These are phyloP conservation scores for Nesidiocoris tenuis DNA, from an alignment of 2,888 invertebrate genomes.

Conservation along the genomic window DNA sequence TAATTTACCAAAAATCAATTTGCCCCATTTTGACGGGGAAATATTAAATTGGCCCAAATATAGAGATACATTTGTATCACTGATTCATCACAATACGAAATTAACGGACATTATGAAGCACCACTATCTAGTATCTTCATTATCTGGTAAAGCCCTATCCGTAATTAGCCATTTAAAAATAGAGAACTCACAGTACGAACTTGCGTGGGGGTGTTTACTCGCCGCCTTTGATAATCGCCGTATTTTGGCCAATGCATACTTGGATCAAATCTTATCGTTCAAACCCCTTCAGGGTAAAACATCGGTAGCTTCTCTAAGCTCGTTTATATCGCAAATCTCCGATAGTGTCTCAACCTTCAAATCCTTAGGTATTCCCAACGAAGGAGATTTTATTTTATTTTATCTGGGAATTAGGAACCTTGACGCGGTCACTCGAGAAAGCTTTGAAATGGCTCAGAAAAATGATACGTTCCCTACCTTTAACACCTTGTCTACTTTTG, in stretches of 20 bases:
- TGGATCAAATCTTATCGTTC: neutral
- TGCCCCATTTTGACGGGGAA: neutral
- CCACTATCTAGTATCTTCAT: neutral
- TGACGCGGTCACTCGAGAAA: neutral
- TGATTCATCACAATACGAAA: neutral
- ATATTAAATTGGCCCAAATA: neutral
- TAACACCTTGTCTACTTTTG: neutral
- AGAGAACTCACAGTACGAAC: neutral
- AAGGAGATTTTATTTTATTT: neutral
- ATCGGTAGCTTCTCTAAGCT: neutral
- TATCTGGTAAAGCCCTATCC: neutral
- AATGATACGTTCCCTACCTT: neutral
- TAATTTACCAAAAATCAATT: neutral
- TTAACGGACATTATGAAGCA: neutral
- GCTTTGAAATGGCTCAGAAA: slow-evolving; percentile 4
- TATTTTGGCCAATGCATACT: neutral
- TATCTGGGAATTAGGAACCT: neutral
- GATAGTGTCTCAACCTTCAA: neutral
- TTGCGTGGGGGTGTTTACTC: neutral
- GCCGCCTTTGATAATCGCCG: neutral
- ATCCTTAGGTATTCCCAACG: neutral
- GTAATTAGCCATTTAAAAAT: neutral
- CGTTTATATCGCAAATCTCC: neutral
- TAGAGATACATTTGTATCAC: neutral
- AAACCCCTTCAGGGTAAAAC: neutral